A percentile compares a stretch with the other conserved stretches of the same genome.
These are phyloP conservation scores for Dione vanillae DNA, from an alignment of 2,888 invertebrate genomes.

Conservation along the genomic window DNA sequence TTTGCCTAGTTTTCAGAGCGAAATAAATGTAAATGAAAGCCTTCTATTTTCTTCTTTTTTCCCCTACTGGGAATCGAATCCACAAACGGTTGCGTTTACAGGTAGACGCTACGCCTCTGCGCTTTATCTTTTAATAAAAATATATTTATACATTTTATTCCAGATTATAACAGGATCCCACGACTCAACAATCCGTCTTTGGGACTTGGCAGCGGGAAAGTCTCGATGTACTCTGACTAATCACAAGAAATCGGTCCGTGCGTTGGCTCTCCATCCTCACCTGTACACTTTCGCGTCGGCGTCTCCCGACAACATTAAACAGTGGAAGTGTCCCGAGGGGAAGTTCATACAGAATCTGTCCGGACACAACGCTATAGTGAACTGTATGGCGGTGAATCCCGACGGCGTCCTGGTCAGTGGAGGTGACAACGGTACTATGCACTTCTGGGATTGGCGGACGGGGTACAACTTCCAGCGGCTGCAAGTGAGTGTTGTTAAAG, in stretches of 20 bases:
- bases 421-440: slow-evolving; percentile 98
- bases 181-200: slow-evolving; percentile 97
- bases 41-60: too few relatives aligned
- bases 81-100: too few relatives aligned
- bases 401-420: slow-evolving; percentile 99
- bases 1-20: too few relatives aligned
- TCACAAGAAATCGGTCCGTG: slow-evolving; percentile 97
- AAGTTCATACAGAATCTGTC: slow-evolving; percentile 99
- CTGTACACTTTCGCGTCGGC: slow-evolving; percentile 98
- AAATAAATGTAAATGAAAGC: too few relatives aligned
- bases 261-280: slow-evolving; percentile 90
- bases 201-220: slow-evolving; percentile 98
- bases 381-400: slow-evolving; percentile 96
- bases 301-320: slow-evolving; percentile 99
- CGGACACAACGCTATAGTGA: slow-evolving; percentile 98
- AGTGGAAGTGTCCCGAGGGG: slow-evolving; percentile 99
- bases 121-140: too few relatives aligned
- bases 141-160: slow-evolving; percentile 41
- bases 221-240: slow-evolving; percentile 97
- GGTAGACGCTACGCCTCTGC: not conserved
- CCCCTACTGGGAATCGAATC: too few relatives aligned
- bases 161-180: slow-evolving; percentile 96
- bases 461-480: slow-evolving; percentile 99
- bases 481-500: too few relatives aligned
- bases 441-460: slow-evolving; percentile 99